phyloP scores from a whole-genome alignment of 1,140 invertebrate species.

The Drosophila funebris region DNA sequence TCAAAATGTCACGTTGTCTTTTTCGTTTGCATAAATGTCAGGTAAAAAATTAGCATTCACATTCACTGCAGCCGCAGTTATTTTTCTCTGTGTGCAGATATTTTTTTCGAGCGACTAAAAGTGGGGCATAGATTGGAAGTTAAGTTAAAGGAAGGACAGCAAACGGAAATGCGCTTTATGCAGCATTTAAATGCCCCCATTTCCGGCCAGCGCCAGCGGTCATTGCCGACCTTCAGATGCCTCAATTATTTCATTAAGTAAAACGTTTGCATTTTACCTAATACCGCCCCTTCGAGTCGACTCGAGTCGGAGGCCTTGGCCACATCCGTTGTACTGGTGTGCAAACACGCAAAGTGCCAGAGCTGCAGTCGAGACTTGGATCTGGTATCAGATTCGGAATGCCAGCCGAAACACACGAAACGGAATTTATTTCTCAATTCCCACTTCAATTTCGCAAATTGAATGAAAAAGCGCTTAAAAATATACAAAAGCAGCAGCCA shows the following conservation, averaged over 20 bases:
- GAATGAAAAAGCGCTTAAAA: slow-evolving; percentile 83
- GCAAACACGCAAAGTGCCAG: slow-evolving; percentile 50
- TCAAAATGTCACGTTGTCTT: slow-evolving; percentile 3
- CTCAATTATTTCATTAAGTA: slow-evolving; percentile 81
- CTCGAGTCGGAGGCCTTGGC: slow-evolving; percentile 21
- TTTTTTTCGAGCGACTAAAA: slow-evolving; percentile 47
- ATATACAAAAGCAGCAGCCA: slow-evolving; percentile 77
- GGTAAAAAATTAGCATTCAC: slow-evolving; percentile 56
- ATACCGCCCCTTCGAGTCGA: slow-evolving; percentile 52
- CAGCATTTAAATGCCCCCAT: slow-evolving; percentile 68
- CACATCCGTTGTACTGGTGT: slow-evolving; percentile 66
- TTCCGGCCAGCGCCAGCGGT: slow-evolving; percentile 48
- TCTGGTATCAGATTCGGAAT: slow-evolving; percentile 34
- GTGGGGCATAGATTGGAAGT: slow-evolving; percentile 38
- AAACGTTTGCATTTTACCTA: slow-evolving; percentile 83
- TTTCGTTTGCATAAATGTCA: slow-evolving; percentile 63
- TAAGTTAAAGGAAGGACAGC: slow-evolving; percentile 12
- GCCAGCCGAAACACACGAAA: slow-evolving; percentile 62
- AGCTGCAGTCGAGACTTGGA: slow-evolving; percentile 29
- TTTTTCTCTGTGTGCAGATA: slow-evolving; percentile 54
- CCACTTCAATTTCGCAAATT: slow-evolving; percentile 83
- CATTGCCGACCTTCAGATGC: slow-evolving; percentile 69
- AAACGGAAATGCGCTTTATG: slow-evolving; percentile 71
- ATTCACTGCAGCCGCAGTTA: slow-evolving; percentile 48
- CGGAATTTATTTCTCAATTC: slow-evolving; percentile 83